Evolutionary conservation across 1,140 invertebrate species (phyloP).

Genomic region (Planococcus citri): DNA sequence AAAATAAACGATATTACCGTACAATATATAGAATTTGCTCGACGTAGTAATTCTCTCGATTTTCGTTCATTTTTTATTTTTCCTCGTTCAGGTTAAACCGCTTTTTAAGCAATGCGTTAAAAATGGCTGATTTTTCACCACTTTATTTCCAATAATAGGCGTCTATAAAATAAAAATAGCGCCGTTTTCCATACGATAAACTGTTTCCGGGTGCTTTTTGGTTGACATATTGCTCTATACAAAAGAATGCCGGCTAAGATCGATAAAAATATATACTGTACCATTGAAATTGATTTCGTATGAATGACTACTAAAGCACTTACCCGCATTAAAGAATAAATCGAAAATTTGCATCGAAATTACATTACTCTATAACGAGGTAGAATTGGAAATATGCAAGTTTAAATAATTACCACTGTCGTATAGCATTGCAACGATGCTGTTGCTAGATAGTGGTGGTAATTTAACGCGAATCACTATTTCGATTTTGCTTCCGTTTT

Average conservation of each 20-base stretch:
- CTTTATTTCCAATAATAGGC: too few species aligned
- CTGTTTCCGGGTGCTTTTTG: not conserved
- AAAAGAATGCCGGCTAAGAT: not conserved
- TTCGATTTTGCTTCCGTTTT: not conserved
- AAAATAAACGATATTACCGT: too few species aligned
- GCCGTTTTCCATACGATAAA: not conserved
- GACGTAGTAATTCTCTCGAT: too few species aligned
- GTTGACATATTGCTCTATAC: not conserved
- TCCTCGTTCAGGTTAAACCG: too few species aligned
- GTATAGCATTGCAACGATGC: not conserved
- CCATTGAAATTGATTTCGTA: not conserved
- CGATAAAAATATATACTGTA: not conserved
- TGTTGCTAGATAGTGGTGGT: too few species aligned
- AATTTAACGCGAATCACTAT: not conserved
- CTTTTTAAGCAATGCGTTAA: too few species aligned
- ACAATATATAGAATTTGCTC: too few species aligned
- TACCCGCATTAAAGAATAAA: slow-evolving; percentile 1
- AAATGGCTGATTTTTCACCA: too few species aligned
- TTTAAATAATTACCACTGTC: not conserved
- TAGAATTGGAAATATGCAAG: not conserved
- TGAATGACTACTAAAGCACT: not conserved
- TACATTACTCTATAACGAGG: not conserved
- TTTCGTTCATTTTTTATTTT: too few species aligned
- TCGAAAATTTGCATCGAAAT: not conserved
- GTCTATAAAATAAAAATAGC: not conserved